Evolutionary conservation across 2,113 vertebrate genomes (phyloP).

Genomic region (Meriones unguiculatus): DNA sequence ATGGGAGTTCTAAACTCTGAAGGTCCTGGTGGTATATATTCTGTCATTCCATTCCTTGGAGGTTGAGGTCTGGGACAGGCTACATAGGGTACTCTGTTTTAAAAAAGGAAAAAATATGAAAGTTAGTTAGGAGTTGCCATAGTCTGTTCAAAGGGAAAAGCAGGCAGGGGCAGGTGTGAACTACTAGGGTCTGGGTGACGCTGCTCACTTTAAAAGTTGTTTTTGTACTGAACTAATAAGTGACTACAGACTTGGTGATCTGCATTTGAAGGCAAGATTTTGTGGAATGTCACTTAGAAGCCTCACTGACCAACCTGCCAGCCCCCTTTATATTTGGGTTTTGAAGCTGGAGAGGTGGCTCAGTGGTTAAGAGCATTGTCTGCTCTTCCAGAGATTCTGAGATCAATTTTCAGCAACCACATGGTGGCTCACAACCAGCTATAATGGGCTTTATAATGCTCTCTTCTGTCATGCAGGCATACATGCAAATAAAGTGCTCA

Average conservation of each 20-base stretch:
- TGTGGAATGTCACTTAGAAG: too few species aligned
- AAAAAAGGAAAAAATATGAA: neutral
- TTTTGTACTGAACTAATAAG: neutral
- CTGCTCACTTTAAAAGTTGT: neutral
- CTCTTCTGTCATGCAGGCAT: too few species aligned
- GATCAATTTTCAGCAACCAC: too few species aligned
- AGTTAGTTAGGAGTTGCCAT: neutral
- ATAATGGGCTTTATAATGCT: too few species aligned
- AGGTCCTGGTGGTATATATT: neutral
- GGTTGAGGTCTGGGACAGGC: neutral
- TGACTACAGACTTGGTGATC: neutral
- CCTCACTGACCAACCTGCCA: too few species aligned
- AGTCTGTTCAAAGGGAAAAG: neutral
- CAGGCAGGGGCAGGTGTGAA: accelerated
- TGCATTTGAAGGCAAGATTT: neutral
- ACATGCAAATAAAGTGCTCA: too few species aligned
- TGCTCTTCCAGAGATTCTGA: too few species aligned
- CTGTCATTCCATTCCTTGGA: neutral
- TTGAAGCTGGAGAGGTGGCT: too few species aligned
- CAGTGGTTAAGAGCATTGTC: too few species aligned
- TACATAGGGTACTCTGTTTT: too few species aligned
- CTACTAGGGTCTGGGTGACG: neutral
- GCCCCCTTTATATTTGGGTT: neutral
- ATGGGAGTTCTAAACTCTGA: neutral
- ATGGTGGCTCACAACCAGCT: too few species aligned